These are phyloP conservation scores for Syrphus vitripennis DNA, from an alignment of 2,888 invertebrate species.

Conservation along the genomic window DNA sequence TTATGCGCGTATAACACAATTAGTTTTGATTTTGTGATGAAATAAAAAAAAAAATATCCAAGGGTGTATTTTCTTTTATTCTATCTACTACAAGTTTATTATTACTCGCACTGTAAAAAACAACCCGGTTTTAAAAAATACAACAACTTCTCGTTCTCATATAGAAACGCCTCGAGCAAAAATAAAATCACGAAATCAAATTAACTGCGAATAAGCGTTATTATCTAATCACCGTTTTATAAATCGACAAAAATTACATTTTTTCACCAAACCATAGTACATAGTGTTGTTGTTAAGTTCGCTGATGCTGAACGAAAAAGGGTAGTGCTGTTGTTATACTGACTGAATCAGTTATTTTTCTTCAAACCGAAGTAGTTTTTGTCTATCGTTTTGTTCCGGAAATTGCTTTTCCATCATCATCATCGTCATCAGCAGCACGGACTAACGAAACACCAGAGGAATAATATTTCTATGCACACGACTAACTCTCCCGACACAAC, in stretches of 20 bases:
- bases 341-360: background rate
- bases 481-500: constrained; percentile 13
- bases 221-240: constrained; percentile 67
- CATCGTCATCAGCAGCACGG: background rate
- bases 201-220: constrained; percentile 62
- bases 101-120: constrained; percentile 35
- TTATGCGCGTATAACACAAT: constrained; percentile 30
- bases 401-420: constrained; percentile 65
- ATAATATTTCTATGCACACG: constrained; percentile 1
- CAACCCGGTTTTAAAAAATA: background rate
- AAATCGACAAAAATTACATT: constrained; percentile 50
- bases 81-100: background rate
- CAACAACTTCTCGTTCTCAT: too few species aligned
- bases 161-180: background rate
- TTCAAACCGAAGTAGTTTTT: constrained; percentile 19
- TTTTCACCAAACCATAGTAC: constrained; percentile 28
- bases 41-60: constrained; percentile 25
- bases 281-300: background rate
- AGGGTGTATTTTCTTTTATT: background rate
- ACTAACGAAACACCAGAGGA: background rate
- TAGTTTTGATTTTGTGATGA: constrained; percentile 7
- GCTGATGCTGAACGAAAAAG: constrained; percentile 19
- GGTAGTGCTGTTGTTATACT: background rate
- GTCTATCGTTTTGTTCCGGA: constrained; percentile 57
- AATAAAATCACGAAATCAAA: constrained; percentile 51